Evolutionary conservation across 2,888 invertebrate genomes (phyloP).

Genomic region (Sarcophaga carnaria): DNA sequence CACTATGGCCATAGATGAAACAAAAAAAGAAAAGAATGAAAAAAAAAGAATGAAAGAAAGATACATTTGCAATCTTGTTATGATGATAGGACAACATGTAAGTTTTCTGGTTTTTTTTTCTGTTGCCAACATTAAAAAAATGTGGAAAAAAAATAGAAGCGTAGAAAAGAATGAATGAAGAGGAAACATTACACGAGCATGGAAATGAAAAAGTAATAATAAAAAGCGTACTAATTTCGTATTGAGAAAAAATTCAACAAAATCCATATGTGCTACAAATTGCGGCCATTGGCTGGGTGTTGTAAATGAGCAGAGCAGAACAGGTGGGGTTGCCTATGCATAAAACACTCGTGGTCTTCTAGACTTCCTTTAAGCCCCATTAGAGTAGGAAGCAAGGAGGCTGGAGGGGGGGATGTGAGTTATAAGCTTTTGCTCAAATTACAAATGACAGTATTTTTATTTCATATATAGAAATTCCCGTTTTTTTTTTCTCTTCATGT

Average conservation of each 20-base stretch:
- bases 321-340: too few species aligned
- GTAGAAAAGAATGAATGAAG: slow-evolving; percentile 48
- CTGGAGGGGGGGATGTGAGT: slow-evolving; percentile 20
- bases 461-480: not conserved
- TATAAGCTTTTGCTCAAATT: slow-evolving; percentile 64
- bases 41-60: slow-evolving; percentile 26
- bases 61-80: slow-evolving; percentile 66
- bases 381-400: not conserved
- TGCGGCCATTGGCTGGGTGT: slow-evolving; percentile 58
- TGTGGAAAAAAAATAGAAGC: slow-evolving; percentile 27
- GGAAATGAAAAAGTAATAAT: slow-evolving; percentile 20
- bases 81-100: slow-evolving; percentile 67
- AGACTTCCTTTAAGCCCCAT: slow-evolving; percentile 16
- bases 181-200: slow-evolving; percentile 46
- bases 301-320: not conserved
- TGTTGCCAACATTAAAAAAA: slow-evolving; percentile 53
- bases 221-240: slow-evolving; percentile 66
- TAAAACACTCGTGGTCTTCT: slow-evolving; percentile 30
- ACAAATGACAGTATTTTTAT: slow-evolving; percentile 66
- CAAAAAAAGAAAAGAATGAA: slow-evolving; percentile 3
- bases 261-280: slow-evolving; percentile 65
- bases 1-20: too few species aligned
- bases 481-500: slow-evolving; percentile 10
- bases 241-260: slow-evolving; percentile 67
- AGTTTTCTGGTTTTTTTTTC: slow-evolving; percentile 27